A percentile compares a stretch with the other conserved stretches of the same genome.
These are phyloP conservation scores for Argyrosomus japonicus DNA, from an alignment of 2,113 vertebrate species.

Conservation along the genomic window DNA sequence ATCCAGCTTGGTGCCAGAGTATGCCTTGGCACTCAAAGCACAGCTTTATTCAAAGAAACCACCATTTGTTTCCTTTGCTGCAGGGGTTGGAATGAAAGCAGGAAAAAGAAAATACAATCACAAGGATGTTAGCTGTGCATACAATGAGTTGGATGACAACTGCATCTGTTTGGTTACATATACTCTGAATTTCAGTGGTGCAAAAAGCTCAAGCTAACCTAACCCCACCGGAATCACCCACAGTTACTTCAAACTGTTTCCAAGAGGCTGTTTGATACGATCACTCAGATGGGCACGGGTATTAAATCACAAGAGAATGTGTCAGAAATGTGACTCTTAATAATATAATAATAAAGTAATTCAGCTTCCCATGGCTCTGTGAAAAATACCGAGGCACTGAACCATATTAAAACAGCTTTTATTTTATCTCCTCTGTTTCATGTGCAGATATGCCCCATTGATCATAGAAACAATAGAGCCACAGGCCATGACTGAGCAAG, in stretches of 20 bases:
- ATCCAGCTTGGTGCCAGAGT: neutral
- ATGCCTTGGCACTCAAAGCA: slow-evolving; percentile 8
- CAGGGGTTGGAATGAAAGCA: neutral
- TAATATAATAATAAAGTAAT: too few species aligned
- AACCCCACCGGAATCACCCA: neutral
- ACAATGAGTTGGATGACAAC: slow-evolving; percentile 1
- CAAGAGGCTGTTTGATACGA: slow-evolving; percentile 1
- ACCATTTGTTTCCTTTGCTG: slow-evolving; percentile 22
- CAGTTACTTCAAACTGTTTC: slow-evolving; percentile 8
- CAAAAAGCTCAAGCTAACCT: neutral
- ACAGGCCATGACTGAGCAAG: slow-evolving; percentile 2
- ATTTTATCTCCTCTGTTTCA: slow-evolving; percentile 22
- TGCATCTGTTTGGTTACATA: neutral
- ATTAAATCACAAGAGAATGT: slow-evolving; percentile 22
- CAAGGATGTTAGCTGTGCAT: slow-evolving; percentile 6
- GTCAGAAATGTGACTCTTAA: slow-evolving; percentile 10
- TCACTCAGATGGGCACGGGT: slow-evolving; percentile 2
- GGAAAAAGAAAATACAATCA: neutral
- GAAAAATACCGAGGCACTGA: neutral
- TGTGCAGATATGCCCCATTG: slow-evolving; percentile 23
- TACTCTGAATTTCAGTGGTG: neutral
- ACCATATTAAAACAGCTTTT: slow-evolving; percentile 14
- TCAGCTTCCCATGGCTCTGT: neutral
- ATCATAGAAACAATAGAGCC: slow-evolving; percentile 12
- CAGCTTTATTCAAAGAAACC: slow-evolving; percentile 10